Evolutionary conservation across 2,888 invertebrate genomes (phyloP), one percentile per base, ranked within the genome.

Genomic region (Iselma pallidipennis): DNA sequence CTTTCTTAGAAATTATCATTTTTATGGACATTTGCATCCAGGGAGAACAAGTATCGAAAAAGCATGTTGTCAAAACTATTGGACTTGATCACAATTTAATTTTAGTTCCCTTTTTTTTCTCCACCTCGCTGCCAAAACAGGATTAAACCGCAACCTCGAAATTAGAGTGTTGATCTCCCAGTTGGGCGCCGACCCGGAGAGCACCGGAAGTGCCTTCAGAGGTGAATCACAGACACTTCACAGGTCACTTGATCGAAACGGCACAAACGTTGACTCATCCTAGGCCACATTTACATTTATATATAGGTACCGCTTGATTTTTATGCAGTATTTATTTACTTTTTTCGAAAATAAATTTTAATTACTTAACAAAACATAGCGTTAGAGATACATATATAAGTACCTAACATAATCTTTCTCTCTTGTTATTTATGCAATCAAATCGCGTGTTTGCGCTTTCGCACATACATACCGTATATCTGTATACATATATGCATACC

Each of bases 141-240:
- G 37, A 37, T 7, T 37, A 37, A 16, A 16, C 37, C 37, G 16
- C 37, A 37, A 37, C 37, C 14, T 37, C 37, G 37, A 37, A 9
- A 37, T 5, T 37, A 33, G 33, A 33, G 14, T 33, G 33, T 33
- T 33, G 33, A 33, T 33, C 33, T 33, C 33, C 33, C 14, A 37
- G 37, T 56, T 63, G 68, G 63, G 50, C 65, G 65, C 59, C 68
- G 66, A 68, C 68, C 68, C 65, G 66, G 60, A 61, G 61, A 65
- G 62, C 61, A 66, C 68, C 68, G 68, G 68, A 68, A 68, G 68
- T 66, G 65, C 68, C 65, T 60, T 49, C 57, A 61, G 65, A 68
- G 66, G 68, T 68, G 68, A 68, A 66, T 68, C 66, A 68, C 66
- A 59, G 61, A 37, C 7, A 63, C 62, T 68, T 65, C 60, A 63